These are phyloP conservation scores for Drosophila chauvacae DNA, from an alignment of 1,140 invertebrate genomes.

Conservation along the genomic window DNA sequence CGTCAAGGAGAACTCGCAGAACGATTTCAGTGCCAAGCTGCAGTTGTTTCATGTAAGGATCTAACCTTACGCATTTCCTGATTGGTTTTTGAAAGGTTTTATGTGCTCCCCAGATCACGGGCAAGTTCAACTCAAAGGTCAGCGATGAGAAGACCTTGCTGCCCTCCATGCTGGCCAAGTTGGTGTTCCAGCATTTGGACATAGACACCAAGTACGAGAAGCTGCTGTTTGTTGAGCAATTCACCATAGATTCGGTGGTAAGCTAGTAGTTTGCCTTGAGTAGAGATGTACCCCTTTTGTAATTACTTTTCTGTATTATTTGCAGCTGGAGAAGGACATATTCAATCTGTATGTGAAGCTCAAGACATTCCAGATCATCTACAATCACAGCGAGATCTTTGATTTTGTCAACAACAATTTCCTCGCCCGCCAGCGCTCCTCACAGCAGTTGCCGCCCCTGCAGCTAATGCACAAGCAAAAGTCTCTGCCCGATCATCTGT, in stretches of 20 bases:
- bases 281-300: no score
- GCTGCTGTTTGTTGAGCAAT: conserved; percentile 87
- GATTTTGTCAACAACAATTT: conserved; percentile 86
- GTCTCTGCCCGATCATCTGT: conserved; percentile 64
- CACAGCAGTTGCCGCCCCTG: conserved; percentile 30
- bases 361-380: conserved; percentile 89
- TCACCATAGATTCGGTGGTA: conserved; percentile 91
- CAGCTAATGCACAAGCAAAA: conserved; percentile 65
- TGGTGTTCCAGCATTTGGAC: conserved; percentile 88
- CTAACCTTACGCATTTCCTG: background rate
- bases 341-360: conserved; percentile 89
- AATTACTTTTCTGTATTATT: conserved; percentile 37
- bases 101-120: conserved; percentile 57
- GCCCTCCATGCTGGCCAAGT: conserved; percentile 87
- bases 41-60: no score
- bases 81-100: background rate
- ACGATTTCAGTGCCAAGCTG: no score
- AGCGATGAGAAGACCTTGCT: conserved; percentile 80
- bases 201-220: conserved; percentile 87
- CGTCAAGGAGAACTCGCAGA: no score
- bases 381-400: conserved; percentile 88
- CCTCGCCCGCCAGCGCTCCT: conserved; percentile 64
- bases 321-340: conserved; percentile 88
- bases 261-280: background rate
- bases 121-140: conserved; percentile 80